A percentile compares a stretch with the other conserved stretches of the same genome.
Evolutionary conservation across 1,140 invertebrate genomes (phyloP).

Genomic region (Cyphomyrmex costatus): DNA sequence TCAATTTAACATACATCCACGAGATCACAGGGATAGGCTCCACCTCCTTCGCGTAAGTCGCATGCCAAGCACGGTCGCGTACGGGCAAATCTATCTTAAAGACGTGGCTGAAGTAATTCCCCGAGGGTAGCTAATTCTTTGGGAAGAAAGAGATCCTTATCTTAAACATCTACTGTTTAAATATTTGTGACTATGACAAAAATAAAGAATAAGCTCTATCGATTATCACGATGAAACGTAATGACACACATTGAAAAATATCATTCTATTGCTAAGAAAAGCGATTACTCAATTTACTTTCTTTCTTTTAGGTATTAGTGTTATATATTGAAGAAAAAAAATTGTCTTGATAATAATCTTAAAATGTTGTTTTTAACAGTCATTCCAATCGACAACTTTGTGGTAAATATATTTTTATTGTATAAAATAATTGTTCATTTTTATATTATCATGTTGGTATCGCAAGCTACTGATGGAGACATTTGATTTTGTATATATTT

Average conservation of each 20-base stretch:
- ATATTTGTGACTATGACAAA: background rate
- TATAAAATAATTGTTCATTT: too few species aligned
- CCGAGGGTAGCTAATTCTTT: conserved; percentile 7
- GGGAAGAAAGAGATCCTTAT: conserved; percentile 33
- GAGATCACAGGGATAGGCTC: conserved; percentile 65
- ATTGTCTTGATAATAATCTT: too few species aligned
- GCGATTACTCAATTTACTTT: too few species aligned
- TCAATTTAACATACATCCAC: conserved; percentile 77
- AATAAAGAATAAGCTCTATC: background rate
- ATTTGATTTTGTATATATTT: too few species aligned
- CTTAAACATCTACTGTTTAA: background rate
- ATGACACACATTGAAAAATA: background rate
- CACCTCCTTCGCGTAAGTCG: conserved; percentile 34
- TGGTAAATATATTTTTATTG: too few species aligned
- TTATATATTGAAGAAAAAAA: too few species aligned
- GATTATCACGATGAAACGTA: conserved; percentile 23
- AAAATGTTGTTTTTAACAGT: too few species aligned
- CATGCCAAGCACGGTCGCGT: conserved; percentile 39
- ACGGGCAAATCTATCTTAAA: conserved; percentile 20
- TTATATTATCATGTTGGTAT: too few species aligned
- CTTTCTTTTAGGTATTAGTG: too few species aligned
- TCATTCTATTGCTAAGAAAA: too few species aligned
- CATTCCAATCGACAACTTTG: too few species aligned
- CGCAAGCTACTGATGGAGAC: too few species aligned
- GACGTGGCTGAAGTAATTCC: background rate